Conservation (phyloP, 2,113 vertebrate species). For the Gadus chalcogrammus region DNA sequence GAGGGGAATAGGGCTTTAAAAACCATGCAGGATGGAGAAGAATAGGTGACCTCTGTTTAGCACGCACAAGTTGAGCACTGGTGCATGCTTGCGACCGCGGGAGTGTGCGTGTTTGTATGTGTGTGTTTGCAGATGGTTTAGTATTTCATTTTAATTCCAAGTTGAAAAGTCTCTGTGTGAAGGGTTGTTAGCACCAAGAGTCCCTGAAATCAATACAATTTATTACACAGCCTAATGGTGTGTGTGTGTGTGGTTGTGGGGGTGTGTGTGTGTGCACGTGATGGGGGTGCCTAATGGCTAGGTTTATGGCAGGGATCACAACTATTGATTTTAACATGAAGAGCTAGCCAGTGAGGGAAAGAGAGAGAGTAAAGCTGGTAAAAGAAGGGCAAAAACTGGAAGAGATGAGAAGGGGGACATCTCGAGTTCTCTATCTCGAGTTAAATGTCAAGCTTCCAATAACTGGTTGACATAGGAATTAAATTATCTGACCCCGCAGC, state of each 20-base stretch:
- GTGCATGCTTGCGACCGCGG: neutral
- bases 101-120: neutral
- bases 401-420: slow-evolving; percentile 20
- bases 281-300: slow-evolving; percentile 34
- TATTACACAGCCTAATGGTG: slow-evolving; percentile 66
- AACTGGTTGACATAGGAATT: slow-evolving; percentile 54
- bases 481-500: slow-evolving; percentile 52
- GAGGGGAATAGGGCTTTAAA: slow-evolving; percentile 21
- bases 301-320: slow-evolving; percentile 59
- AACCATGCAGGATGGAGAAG: neutral
- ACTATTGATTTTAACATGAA: slow-evolving; percentile 49
- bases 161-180: slow-evolving; percentile 58
- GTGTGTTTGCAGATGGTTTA: slow-evolving; percentile 31
- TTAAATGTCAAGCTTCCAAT: slow-evolving; percentile 67
- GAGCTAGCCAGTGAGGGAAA: neutral
- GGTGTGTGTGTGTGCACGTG: slow-evolving; percentile 22
- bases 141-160: slow-evolving; percentile 83
- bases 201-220: slow-evolving; percentile 79
- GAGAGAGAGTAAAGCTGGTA: slow-evolving; percentile 19
- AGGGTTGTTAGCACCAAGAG: slow-evolving; percentile 68
- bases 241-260: slow-evolving; percentile 12
- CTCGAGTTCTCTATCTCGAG: slow-evolving; percentile 38
- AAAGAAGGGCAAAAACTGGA: slow-evolving; percentile 6
- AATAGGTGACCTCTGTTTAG: slow-evolving; percentile 2
- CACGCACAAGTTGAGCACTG: neutral